These are phyloP conservation scores for Tetramorium parvispinum DNA, from an alignment of 1,140 invertebrate genomes.

Conservation along the genomic window DNA sequence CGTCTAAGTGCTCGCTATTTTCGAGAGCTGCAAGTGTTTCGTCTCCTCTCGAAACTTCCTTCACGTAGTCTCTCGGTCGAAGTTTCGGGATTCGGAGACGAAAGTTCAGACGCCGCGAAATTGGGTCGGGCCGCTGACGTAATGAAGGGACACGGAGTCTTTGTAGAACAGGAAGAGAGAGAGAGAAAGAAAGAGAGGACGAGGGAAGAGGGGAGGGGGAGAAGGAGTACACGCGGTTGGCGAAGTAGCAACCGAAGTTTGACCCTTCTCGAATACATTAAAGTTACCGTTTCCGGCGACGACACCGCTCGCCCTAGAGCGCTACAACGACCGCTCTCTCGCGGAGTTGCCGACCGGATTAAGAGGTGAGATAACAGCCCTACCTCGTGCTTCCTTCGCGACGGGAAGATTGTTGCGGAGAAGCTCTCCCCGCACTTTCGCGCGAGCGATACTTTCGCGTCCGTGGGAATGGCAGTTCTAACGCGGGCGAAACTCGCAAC, in stretches of 20 bases:
- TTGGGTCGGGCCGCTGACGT: slow-evolving; percentile 70
- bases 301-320: slow-evolving; percentile 50
- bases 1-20: slow-evolving; percentile 61
- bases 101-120: slow-evolving; percentile 62
- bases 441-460: slow-evolving; percentile 38
- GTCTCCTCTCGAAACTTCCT: slow-evolving; percentile 59
- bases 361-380: slow-evolving; percentile 48
- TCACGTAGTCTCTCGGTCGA: slow-evolving; percentile 23
- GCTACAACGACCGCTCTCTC: slow-evolving; percentile 59
- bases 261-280: slow-evolving; percentile 76
- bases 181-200: not conserved
- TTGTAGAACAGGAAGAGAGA: slow-evolving; percentile 22
- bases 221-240: slow-evolving; percentile 45
- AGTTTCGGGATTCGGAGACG: slow-evolving; percentile 69
- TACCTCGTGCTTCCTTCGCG: not conserved
- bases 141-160: slow-evolving; percentile 65
- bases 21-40: slow-evolving; percentile 57
- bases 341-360: slow-evolving; percentile 54
- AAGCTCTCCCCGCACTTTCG: slow-evolving; percentile 25
- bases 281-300: slow-evolving; percentile 65
- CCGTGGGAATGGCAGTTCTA: slow-evolving; percentile 29
- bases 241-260: slow-evolving; percentile 71
- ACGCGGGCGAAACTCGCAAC: slow-evolving; percentile 43
- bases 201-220: not conserved
- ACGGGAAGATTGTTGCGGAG: slow-evolving; percentile 62